These are phyloP conservation scores for Netta rufina DNA, from an alignment of 2,797 vertebrate genomes.

Conservation along the genomic window DNA sequence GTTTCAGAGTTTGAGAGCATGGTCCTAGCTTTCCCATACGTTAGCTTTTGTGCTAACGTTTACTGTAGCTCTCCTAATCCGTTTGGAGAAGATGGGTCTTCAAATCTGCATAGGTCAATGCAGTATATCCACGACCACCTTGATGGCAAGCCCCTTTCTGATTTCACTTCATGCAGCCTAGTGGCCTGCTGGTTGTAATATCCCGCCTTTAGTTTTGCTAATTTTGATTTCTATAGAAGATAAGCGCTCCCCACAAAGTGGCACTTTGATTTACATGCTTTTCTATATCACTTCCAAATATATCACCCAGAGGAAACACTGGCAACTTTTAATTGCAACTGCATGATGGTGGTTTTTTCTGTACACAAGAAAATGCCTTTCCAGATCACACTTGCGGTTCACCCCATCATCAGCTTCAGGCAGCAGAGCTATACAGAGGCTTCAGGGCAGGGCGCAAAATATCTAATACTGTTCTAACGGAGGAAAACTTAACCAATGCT, in stretches of 20 bases:
- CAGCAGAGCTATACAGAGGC: background rate
- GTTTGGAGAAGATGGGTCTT: background rate
- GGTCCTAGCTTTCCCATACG: background rate
- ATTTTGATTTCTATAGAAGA: constrained; percentile 11
- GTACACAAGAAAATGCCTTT: background rate
- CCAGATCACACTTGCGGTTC: background rate
- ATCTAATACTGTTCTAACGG: background rate
- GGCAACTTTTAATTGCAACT: background rate
- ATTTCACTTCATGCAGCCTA: background rate
- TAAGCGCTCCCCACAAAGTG: background rate
- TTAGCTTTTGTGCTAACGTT: background rate
- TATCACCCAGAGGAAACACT: background rate
- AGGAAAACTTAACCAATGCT: background rate
- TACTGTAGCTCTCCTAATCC: background rate
- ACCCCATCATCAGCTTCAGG: background rate
- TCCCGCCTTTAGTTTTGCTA: background rate
- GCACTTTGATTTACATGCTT: background rate
- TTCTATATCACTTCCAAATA: background rate
- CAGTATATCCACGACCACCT: accelerated
- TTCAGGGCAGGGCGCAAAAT: background rate
- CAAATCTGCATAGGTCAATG: background rate
- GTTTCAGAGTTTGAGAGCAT: background rate
- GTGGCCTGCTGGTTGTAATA: background rate
- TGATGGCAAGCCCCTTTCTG: background rate
- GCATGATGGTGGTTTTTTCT: background rate